Conservation (phyloP, 1,140 invertebrate genomes). For the Drosophila parvula region DNA sequence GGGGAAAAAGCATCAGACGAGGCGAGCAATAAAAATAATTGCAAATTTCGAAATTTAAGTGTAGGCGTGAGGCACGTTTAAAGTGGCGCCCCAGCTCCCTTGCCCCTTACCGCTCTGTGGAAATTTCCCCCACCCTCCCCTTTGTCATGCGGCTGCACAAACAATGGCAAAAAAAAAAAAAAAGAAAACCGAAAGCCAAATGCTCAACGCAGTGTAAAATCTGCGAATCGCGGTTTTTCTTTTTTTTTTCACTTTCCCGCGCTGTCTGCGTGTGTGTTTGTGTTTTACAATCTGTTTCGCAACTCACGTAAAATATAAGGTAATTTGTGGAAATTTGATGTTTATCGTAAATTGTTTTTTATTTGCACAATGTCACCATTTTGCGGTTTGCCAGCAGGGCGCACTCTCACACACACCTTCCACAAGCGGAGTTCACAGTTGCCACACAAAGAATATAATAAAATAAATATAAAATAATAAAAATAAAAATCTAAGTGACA, state of each 20-base stretch:
- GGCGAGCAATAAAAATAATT: constrained; percentile 79
- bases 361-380: constrained; percentile 83
- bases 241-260: constrained; percentile 54
- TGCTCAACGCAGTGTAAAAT: constrained; percentile 78
- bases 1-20: constrained; percentile 15
- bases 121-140: background rate
- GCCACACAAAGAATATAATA: constrained; percentile 28
- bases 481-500: background rate
- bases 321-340: constrained; percentile 84
- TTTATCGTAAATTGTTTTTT: constrained; percentile 84
- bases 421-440: constrained; percentile 33
- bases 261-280: constrained; percentile 42
- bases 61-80: constrained; percentile 69
- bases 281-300: constrained; percentile 83
- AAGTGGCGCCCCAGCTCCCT: constrained; percentile 33
- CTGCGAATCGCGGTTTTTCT: constrained; percentile 69
- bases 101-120: background rate
- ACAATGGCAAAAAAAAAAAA: constrained; percentile 56
- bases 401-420: constrained; percentile 33
- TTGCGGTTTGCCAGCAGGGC: constrained; percentile 70
- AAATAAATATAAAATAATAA: background rate
- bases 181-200: constrained; percentile 40
- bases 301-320: constrained; percentile 84
- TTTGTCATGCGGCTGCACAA: constrained; percentile 40
- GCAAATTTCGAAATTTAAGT: constrained; percentile 82